Base-by-base conservation (phyloP, 2,797 vertebrate species). In the Cossypha polioptera region DNA sequence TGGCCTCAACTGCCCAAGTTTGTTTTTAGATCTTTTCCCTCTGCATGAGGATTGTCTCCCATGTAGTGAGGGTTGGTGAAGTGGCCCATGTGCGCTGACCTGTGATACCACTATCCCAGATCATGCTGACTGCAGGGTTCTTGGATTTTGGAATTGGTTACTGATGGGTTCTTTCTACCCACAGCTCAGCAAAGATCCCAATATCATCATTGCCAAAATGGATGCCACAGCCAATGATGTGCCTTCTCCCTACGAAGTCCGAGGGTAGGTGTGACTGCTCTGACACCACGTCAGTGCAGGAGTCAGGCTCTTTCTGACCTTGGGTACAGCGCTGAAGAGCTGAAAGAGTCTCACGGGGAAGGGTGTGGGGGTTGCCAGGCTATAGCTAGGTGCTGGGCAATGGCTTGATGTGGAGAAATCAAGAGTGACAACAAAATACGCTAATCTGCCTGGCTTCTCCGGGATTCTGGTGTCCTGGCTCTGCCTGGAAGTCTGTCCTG, bases 201-300 rank as follows among this genome's bases (percentile, higher is more conserved):
- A 99, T 86, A 97, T 99, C 10, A 48, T 99, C 81, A 98, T 99
- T 90, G 99, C 99, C 95, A 99, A 99, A 98, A 99, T 99, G 99
- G 99, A 99, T 10, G 99, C 99, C 85, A 99, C 99, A 89, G 99
- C 99, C 94, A 99, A 99, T 62, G 99, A 99, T 77, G 99, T 99
- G 94, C 99, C 99, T 88, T 98, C 99, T 91, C 98, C 98, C 1
- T 99, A 99, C 88, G 99, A 99, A 98, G 99, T 99, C 97, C 98
- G 98, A 97, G 99, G 99, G 99, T 99, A 97, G 98, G 99, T 97
- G 6, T 69, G 26, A 1, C 28, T 73, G 28, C 38, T 40, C 29
- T 63, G 66, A 26, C 11, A 19, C 14, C 16, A 1, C 1, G 35
- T 47, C 35, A 5, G 50, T 11, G 29, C 31, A 2, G 5, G 54